phyloP scores from a whole-genome alignment of 2,797 vertebrate species.

The Mus minutoides region DNA sequence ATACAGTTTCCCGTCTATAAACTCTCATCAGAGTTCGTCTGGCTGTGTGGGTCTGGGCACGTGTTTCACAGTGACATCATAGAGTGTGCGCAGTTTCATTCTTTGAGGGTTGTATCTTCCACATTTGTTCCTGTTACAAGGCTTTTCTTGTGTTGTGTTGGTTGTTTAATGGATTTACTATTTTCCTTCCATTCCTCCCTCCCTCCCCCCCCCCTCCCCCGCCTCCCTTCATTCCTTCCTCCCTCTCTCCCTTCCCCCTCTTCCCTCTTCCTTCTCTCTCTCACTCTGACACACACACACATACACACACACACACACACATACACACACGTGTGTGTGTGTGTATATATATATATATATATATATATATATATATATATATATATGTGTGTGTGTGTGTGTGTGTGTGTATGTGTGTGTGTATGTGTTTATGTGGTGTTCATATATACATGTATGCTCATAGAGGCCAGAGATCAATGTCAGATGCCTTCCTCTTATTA shows the following conservation, averaged over 20 bases:
- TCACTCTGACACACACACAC: background rate
- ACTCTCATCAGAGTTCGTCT: background rate
- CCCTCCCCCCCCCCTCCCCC: accelerated
- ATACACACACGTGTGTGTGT: too few relatives aligned
- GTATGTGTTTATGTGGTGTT: background rate
- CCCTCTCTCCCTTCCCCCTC: accelerated
- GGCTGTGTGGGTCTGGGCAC: background rate
- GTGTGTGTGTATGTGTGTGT: background rate
- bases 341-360: background rate
- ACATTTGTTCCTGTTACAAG: background rate
- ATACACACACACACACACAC: too few relatives aligned
- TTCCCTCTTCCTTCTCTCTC: background rate
- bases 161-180: background rate
- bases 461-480: background rate
- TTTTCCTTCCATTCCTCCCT: background rate
- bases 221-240: accelerated
- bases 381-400: background rate
- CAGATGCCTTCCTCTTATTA: background rate
- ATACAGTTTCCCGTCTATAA: background rate
- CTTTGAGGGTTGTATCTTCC: background rate
- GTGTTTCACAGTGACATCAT: background rate
- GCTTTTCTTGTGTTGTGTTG: background rate
- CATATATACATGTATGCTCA: background rate
- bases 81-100: background rate
- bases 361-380: too few relatives aligned